Conservation (phyloP, 2,797 vertebrate genomes). For the Myripristis murdjan region DNA sequence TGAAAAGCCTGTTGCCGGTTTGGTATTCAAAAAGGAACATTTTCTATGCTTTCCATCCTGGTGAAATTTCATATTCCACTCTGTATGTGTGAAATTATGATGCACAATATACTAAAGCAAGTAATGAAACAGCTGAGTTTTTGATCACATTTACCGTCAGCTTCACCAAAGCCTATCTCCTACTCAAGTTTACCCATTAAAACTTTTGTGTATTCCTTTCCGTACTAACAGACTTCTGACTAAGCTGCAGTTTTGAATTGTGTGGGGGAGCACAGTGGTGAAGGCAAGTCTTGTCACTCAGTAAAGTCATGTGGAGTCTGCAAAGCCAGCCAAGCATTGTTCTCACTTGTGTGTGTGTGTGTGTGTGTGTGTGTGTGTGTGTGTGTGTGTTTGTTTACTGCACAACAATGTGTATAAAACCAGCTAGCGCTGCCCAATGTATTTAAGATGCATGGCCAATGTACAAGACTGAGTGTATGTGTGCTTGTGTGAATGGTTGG, state of each 20-base stretch:
- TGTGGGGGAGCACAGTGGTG: constrained; percentile 36
- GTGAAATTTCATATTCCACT: not conserved
- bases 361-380: constrained; percentile 22
- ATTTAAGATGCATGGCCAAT: constrained; percentile 38
- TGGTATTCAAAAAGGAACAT: not conserved
- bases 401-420: constrained; percentile 32
- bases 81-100: constrained; percentile 7
- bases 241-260: constrained; percentile 42
- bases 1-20: constrained; percentile 24
- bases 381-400: constrained; percentile 19
- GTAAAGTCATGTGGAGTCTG: constrained; percentile 58
- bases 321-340: constrained; percentile 53
- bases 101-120: constrained; percentile 12
- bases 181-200: not conserved
- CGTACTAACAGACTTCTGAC: constrained; percentile 29
- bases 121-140: constrained; percentile 12
- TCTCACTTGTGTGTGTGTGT: constrained; percentile 11
- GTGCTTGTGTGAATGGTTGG: constrained; percentile 35
- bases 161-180: not conserved
- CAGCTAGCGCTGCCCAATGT: constrained; percentile 32
- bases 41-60: not conserved
- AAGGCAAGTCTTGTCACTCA: constrained; percentile 44
- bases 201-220: constrained; percentile 1
- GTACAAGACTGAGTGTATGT: constrained; percentile 30
- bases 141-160: not conserved